Base-by-base conservation (phyloP, 2,888 invertebrate genomes). In the Latrodectus elegans region DNA sequence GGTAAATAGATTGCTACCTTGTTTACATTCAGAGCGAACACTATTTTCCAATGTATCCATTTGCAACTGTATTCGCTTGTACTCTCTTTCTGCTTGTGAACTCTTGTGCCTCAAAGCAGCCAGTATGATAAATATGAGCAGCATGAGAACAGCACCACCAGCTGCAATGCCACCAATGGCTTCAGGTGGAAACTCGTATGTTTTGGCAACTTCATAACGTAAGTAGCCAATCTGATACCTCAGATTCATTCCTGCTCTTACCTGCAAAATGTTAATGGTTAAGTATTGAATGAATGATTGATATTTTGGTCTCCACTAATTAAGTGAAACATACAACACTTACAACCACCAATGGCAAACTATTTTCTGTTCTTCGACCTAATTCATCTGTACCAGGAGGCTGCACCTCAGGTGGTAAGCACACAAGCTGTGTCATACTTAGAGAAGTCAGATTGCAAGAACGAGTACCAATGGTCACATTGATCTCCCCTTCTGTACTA, bases 361-460 rank as follows among this genome's bases (percentile, higher is more conserved):
- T 95, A 80, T 94, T 94, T 90, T 94, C 94, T 92, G 95, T 94
- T 93, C 94, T 92, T 49, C 93, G 91, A 49, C 96, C 96, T 73
- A 90, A 88, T 79, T 91, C 91, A 84, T 91, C 91, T 8, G 91
- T 91, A 26, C 91, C 91, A 10, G 94, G 91, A 0, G 98, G 98
- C 92, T 98, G 97, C 81, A 95, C 94, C 91, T 96, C 95, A 1
- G 99, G 99, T 14, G 98, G 98, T 52, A 96, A 96, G 92, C 99
- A 99, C 12, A 99, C 95, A 17, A 99, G 94, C 92, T 99, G 98
- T 65, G 95, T 95, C 73, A 99, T 93, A 89, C 98, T 97, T 68
- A 99, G 93, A 89, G 98, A 97, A 3, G 99, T 98, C 15, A 99
- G 97, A 93, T 98, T 98, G 92, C 99, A 99, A 55, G 95, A 94